Evolutionary conservation across 2,888 invertebrate genomes (phyloP).

Genomic region (Ametastegia equiseti): DNA sequence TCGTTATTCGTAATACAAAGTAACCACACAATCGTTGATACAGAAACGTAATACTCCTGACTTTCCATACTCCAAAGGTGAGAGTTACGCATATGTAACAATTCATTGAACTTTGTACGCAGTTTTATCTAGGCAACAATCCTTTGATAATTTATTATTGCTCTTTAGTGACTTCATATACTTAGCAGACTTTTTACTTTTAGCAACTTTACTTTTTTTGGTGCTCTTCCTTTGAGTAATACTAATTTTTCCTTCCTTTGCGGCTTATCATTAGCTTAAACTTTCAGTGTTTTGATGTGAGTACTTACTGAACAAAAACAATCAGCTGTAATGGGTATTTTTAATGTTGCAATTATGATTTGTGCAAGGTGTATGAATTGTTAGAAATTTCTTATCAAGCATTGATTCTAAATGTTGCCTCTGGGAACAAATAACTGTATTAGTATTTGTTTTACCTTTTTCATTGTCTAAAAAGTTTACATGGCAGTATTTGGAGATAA

Average conservation of each 20-base stretch:
- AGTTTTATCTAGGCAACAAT: neutral
- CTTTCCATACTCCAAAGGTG: neutral
- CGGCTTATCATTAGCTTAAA: neutral
- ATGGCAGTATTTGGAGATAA: neutral
- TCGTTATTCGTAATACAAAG: neutral
- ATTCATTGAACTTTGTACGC: neutral
- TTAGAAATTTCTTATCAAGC: neutral
- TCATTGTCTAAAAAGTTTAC: neutral
- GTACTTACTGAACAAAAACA: neutral
- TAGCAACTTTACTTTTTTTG: neutral
- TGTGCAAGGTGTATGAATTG: neutral
- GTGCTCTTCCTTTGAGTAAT: neutral
- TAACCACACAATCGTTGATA: neutral
- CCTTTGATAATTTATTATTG: neutral
- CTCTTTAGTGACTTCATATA: neutral
- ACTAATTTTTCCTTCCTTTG: neutral
- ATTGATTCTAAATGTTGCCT: neutral
- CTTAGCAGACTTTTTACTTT: neutral
- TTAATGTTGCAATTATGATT: neutral
- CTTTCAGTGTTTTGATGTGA: neutral
- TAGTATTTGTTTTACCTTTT: neutral
- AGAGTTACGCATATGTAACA: neutral
- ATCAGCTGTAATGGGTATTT: neutral
- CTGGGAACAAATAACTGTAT: neutral
- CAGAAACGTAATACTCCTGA: neutral